Evolutionary conservation across 2,797 vertebrate genomes (phyloP).

Genomic region (Lophura swinhoii): DNA sequence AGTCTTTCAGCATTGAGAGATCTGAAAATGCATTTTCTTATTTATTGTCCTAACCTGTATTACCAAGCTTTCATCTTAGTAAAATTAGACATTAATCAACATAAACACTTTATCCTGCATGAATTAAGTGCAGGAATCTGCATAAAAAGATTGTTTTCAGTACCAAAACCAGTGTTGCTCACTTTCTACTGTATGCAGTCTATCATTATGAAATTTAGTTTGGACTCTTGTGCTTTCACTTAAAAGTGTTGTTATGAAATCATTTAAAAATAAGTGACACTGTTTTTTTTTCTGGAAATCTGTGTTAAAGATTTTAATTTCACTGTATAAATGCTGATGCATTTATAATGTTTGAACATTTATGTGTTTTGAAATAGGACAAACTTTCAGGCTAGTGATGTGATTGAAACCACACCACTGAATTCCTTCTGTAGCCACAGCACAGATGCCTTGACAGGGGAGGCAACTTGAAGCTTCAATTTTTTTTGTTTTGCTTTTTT

Average conservation of each 20-base stretch:
- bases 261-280: background rate
- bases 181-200: background rate
- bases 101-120: background rate
- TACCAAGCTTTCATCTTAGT: background rate
- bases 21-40: background rate
- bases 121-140: background rate
- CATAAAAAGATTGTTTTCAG: background rate
- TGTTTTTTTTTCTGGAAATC: background rate
- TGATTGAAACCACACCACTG: background rate
- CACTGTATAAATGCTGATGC: background rate
- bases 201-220: background rate
- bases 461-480: background rate
- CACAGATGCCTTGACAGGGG: background rate
- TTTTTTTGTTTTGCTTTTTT: background rate
- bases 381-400: background rate
- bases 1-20: background rate
- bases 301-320: background rate
- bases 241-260: background rate
- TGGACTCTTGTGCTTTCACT: background rate
- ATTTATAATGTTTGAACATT: background rate
- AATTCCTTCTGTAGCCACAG: accelerated
- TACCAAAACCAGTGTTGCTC: background rate
- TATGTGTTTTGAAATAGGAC: background rate
- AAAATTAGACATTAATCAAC: background rate
- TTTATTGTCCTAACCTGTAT: background rate